phyloP scores from a whole-genome alignment of 2,797 vertebrate genomes.

The Dendrocincla fuliginosa region DNA sequence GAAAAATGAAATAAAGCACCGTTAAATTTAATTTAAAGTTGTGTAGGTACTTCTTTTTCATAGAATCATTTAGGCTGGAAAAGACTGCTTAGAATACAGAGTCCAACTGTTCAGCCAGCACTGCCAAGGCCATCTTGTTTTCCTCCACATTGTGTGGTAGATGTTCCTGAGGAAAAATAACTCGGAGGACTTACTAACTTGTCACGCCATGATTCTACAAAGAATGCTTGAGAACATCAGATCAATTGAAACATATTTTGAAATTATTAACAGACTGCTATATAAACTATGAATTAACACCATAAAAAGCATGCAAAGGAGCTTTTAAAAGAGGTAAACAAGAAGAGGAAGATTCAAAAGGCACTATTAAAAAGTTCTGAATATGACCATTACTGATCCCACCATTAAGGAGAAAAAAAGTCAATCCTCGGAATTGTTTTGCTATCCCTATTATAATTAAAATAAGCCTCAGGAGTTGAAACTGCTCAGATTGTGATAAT shows the following conservation, averaged over 20 bases:
- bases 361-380: neutral
- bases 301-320: neutral
- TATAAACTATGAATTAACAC: neutral
- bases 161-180: neutral
- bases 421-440: neutral
- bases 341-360: neutral
- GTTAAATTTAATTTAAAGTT: conserved; percentile 11
- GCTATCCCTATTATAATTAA: neutral
- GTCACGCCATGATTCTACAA: neutral
- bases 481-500: neutral
- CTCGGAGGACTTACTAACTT: neutral
- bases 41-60: neutral
- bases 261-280: neutral
- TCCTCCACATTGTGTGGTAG: neutral
- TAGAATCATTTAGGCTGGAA: neutral
- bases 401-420: neutral
- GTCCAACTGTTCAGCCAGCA: neutral
- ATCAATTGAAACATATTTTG: neutral
- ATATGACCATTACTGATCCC: neutral
- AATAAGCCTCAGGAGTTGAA: conserved; percentile 32
- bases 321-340: neutral
- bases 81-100: neutral
- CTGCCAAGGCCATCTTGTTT: neutral
- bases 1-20: conserved; percentile 25
- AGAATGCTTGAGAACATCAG: neutral